Conservation (phyloP, 2,113 vertebrate genomes). For the Leptobrachium ailaonicum region DNA sequence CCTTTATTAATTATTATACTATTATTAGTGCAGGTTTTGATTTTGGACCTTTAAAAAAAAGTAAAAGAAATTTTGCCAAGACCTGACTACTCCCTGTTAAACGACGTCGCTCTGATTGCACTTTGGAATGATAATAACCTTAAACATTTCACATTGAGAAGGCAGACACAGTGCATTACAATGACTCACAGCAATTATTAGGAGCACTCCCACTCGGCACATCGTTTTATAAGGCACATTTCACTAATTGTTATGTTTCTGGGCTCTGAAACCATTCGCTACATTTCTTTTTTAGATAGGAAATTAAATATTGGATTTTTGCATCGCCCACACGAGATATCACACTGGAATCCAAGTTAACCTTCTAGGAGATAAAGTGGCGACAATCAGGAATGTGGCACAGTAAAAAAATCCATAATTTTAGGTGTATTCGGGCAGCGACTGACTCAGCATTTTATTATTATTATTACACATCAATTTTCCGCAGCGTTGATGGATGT, state of each 20-base stretch:
- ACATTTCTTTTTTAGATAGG: background rate
- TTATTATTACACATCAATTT: no score
- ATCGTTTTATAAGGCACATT: conserved; percentile 19
- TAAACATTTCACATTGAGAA: conserved; percentile 19
- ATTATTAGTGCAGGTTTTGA: background rate
- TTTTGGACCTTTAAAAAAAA: conserved; percentile 16
- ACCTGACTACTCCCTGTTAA: conserved; percentile 21
- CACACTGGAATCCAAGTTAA: background rate
- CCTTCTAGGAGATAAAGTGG: background rate
- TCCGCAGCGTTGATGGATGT: no score
- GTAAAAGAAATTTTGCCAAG: conserved; percentile 3
- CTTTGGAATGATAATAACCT: conserved; percentile 43
- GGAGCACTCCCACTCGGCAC: conserved; percentile 6
- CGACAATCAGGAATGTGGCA: no score
- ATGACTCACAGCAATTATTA: conserved; percentile 39
- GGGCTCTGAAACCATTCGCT: background rate
- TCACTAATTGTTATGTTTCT: conserved; percentile 6
- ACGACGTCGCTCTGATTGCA: conserved; percentile 2
- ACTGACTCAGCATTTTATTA: no score
- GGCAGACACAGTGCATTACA: background rate
- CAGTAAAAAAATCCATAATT: no score
- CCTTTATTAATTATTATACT: no score
- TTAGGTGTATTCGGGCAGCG: no score
- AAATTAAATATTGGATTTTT: background rate
- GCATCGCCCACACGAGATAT: background rate